These are phyloP conservation scores for Onychomys leucogaster DNA, from an alignment of 2,797 vertebrate genomes.

Conservation along the genomic window DNA sequence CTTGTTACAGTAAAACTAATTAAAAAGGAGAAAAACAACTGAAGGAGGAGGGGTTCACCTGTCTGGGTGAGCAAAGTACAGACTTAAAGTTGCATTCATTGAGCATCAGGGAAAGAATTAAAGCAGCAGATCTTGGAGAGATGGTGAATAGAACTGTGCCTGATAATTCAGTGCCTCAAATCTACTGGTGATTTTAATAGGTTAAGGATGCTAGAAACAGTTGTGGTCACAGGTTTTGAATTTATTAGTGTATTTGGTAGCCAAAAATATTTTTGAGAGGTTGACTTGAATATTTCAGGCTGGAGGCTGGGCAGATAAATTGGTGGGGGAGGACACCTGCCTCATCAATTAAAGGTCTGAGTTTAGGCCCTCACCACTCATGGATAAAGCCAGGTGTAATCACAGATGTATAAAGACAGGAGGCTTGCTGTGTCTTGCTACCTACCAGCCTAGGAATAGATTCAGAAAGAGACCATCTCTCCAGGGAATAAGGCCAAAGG, in stretches of 20 bases:
- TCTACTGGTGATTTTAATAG: not conserved
- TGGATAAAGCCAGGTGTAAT: not conserved
- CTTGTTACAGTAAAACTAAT: not conserved
- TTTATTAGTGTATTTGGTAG: not conserved
- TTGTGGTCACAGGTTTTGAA: not conserved
- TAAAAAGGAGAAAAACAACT: not conserved
- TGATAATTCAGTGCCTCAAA: not conserved
- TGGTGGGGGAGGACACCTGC: too few relatives aligned
- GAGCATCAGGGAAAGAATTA: not conserved
- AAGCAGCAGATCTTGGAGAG: not conserved
- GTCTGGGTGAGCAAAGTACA: too few relatives aligned
- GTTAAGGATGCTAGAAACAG: not conserved
- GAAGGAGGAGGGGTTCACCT: not conserved
- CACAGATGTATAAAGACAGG: too few relatives aligned
- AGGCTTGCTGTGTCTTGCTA: not conserved
- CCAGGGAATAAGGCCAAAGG: not conserved
- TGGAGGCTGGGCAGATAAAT: not conserved
- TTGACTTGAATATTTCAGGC: not conserved
- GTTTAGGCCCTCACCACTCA: not conserved
- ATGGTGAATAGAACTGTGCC: not conserved
- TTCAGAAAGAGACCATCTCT: not conserved
- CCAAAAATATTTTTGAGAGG: not conserved
- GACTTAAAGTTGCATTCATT: not conserved
- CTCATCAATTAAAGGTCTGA: not conserved
- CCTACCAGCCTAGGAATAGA: not conserved